Evolutionary conservation across 2,888 invertebrate genomes (phyloP).

Genomic region (Nomada ferruginata): DNA sequence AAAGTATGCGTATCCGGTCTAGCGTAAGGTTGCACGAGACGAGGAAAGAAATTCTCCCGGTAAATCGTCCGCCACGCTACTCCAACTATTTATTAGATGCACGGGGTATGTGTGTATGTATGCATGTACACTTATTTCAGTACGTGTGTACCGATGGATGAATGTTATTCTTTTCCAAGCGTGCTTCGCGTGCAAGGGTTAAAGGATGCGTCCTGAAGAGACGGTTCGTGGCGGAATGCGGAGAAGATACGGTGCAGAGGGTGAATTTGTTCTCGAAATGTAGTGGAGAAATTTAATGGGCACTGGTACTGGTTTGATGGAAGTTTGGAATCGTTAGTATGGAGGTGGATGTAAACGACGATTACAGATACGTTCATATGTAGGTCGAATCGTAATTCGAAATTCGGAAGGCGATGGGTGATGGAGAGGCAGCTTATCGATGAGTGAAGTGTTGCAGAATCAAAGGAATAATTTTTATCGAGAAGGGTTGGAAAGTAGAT

Average conservation of each 20-base stretch:
- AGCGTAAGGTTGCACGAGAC: constrained; percentile 56
- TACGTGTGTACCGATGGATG: neutral
- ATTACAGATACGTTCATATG: no score
- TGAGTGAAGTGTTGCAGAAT: no score
- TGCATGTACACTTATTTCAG: neutral
- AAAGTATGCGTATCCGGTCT: constrained; percentile 68
- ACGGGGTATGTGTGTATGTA: constrained; percentile 11
- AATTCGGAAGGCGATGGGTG: no score
- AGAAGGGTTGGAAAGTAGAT: no score
- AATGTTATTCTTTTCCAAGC: neutral
- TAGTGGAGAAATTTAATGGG: no score
- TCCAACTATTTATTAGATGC: constrained; percentile 65
- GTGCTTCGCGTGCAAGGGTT: constrained; percentile 31
- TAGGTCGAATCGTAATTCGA: no score
- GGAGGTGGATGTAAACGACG: no score
- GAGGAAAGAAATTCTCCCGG: constrained; percentile 58
- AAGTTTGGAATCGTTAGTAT: no score
- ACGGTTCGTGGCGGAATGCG: neutral
- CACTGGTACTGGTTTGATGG: no score
- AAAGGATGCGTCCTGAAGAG: neutral
- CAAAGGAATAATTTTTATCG: no score
- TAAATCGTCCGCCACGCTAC: constrained; percentile 55
- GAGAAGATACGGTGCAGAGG: neutral
- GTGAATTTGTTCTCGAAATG: neutral
- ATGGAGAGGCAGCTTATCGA: no score